Conservation (phyloP, 2,888 invertebrate genomes). For the Ecdyonurus torrentis region DNA sequence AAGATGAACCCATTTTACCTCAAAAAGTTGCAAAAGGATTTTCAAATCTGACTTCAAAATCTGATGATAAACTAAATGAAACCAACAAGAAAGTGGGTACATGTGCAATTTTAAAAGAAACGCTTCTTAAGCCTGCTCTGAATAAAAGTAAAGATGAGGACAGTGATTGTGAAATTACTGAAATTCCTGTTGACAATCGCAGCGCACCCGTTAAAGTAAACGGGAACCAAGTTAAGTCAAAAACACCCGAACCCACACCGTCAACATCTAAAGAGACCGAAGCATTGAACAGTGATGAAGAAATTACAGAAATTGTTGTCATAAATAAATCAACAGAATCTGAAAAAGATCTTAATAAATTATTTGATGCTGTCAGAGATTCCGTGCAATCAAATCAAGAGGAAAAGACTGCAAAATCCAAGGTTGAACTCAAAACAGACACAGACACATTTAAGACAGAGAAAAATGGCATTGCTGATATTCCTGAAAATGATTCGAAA, state of each 20-base stretch:
- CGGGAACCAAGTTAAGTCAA: not conserved
- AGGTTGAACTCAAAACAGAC: too few relatives aligned
- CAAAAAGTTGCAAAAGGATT: not conserved
- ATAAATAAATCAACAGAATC: not conserved
- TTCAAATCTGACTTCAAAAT: not conserved
- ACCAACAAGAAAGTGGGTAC: not conserved
- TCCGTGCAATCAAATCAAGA: too few relatives aligned
- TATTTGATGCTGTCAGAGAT: too few relatives aligned
- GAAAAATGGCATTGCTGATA: too few relatives aligned
- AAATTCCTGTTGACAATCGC: not conserved
- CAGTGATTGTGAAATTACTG: not conserved
- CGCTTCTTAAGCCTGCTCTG: not conserved
- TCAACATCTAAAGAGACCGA: not conserved
- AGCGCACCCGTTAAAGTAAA: not conserved
- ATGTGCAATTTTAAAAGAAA: not conserved
- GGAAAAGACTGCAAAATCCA: too few relatives aligned
- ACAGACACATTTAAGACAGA: too few relatives aligned
- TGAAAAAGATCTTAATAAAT: not conserved
- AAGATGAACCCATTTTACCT: not conserved
- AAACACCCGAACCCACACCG: not conserved
- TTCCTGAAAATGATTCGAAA: not conserved
- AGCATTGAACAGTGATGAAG: not conserved
- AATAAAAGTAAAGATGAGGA: not conserved
- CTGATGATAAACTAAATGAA: not conserved
- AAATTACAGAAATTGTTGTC: not conserved